phyloP scores from a whole-genome alignment of 1,140 invertebrate genomes.

The Glomeris maerens region DNA sequence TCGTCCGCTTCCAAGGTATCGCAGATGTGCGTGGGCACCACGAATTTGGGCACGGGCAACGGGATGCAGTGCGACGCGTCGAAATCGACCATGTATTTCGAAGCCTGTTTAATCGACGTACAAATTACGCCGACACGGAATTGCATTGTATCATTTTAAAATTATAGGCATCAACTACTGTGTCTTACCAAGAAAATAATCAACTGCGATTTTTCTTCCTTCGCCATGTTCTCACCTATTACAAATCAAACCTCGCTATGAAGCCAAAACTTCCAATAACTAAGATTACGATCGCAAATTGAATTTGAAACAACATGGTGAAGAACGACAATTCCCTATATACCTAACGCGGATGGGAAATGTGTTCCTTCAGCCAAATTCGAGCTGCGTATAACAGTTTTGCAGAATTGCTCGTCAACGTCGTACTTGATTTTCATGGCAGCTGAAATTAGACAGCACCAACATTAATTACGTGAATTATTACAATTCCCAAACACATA shows the following conservation, averaged over 20 bases:
- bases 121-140: conserved; percentile 14
- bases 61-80: conserved; percentile 73
- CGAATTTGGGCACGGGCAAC: conserved; percentile 51
- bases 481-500: conserved; percentile 7
- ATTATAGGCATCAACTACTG: conserved; percentile 4
- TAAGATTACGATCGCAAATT: no score
- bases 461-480: conserved; percentile 16
- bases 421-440: conserved; percentile 22
- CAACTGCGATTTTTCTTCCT: conserved; percentile 23
- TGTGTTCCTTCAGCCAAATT: conserved; percentile 36
- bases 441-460: conserved; percentile 20
- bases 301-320: no score
- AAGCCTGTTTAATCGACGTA: conserved; percentile 36
- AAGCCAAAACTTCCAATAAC: no score
- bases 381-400: conserved; percentile 35
- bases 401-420: conserved; percentile 38
- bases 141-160: conserved; percentile 9
- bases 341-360: conserved; percentile 17
- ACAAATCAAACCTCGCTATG: conserved; percentile 4
- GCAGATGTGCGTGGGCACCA: no score
- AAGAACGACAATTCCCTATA: no score
- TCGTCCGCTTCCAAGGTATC: no score
- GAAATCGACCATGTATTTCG: conserved; percentile 70
- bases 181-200: conserved; percentile 27
- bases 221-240: conserved; percentile 20